Evolutionary conservation across 2,888 invertebrate species (phyloP).

Genomic region (Panopea generosa): DNA sequence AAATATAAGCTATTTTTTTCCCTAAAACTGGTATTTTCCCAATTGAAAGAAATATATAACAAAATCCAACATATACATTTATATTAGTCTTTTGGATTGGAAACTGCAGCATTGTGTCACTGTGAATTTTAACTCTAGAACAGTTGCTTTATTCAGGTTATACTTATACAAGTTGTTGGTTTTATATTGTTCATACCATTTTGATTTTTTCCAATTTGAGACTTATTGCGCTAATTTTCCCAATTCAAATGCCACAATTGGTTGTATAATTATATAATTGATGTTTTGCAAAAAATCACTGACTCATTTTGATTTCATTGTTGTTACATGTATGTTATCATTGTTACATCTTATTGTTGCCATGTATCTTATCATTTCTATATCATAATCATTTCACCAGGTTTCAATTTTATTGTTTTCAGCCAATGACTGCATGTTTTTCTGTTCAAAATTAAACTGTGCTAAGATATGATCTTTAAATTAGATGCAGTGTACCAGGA

Average conservation of each 20-base stretch:
- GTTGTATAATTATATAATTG: not conserved
- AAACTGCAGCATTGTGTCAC: no score
- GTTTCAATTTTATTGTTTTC: not conserved
- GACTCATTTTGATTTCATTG: constrained; percentile 6
- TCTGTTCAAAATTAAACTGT: not conserved
- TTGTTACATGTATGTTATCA: no score
- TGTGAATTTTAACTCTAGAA: no score
- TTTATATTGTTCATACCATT: constrained; percentile 7
- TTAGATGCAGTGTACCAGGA: constrained; percentile 9
- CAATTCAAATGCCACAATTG: not conserved
- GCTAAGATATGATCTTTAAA: constrained; percentile 9
- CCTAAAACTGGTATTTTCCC: not conserved
- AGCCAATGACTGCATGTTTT: not conserved
- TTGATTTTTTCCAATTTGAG: not conserved
- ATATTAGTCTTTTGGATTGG: no score
- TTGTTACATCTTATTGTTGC: constrained; percentile 4
- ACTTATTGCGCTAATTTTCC: no score
- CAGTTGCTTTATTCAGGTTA: no score
- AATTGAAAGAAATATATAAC: no score
- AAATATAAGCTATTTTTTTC: constrained; percentile 6
- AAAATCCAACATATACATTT: no score
- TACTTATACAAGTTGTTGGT: constrained; percentile 4
- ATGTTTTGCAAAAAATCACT: constrained; percentile 4
- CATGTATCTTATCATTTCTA: constrained; percentile 5
- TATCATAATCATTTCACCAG: constrained; percentile 9